phyloP scores from a whole-genome alignment of 2,113 vertebrate species.

The Eurystomus gularis region DNA sequence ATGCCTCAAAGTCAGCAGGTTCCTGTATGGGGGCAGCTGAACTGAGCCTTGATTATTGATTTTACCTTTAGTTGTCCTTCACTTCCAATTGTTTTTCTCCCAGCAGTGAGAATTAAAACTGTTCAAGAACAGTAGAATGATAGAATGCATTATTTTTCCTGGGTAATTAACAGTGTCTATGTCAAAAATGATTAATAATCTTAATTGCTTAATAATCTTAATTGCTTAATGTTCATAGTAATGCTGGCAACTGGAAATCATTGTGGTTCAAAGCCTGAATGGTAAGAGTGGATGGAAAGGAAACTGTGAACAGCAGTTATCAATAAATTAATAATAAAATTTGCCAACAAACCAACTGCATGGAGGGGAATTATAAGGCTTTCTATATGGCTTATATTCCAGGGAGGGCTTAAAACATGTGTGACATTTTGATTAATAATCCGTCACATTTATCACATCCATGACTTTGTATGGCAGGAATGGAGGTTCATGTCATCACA shows the following conservation, averaged over 20 bases:
- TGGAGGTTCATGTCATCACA: not conserved
- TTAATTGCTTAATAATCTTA: not conserved
- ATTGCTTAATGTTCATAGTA: not conserved
- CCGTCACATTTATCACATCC: not conserved
- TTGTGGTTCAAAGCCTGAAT: not conserved
- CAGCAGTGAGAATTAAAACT: constrained; percentile 1
- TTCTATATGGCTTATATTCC: not conserved
- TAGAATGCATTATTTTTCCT: not conserved
- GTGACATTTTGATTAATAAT: not conserved
- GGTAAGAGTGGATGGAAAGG: not conserved
- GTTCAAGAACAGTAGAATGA: not conserved
- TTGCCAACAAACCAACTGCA: not conserved
- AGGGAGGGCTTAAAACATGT: not conserved
- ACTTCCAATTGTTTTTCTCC: not conserved
- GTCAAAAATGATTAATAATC: not conserved
- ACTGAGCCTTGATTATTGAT: not conserved
- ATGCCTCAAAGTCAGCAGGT: not conserved
- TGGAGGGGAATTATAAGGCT: not conserved
- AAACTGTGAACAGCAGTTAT: not conserved
- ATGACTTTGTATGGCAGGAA: not conserved
- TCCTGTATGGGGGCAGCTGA: not conserved
- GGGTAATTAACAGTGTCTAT: not conserved
- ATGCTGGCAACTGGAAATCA: not conserved
- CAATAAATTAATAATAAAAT: not conserved
- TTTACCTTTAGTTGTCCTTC: not conserved